Evolutionary conservation across 2,797 vertebrate species (phyloP), one percentile per base, ranked within the genome.

Genomic region (Galaxias olidus): DNA sequence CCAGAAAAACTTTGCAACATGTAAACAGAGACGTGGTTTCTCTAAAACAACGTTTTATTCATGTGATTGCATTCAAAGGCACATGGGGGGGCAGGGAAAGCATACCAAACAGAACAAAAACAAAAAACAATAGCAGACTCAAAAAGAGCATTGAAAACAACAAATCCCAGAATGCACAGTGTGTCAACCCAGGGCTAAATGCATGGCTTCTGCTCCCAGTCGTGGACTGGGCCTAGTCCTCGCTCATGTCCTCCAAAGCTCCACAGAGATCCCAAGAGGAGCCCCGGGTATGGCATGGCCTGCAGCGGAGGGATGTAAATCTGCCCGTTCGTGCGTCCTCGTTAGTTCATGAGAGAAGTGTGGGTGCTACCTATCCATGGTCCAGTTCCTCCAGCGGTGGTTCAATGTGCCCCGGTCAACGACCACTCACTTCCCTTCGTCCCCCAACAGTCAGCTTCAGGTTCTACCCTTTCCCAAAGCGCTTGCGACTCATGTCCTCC

Each of bases 401-500:
- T 56, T 65, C 74, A 15, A 70, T 61, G 73, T 76, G 61, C 77
- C 63, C 68, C 81, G 74, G 85, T 83, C 88, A 82, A 79, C 65
- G 53, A 42, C 30, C 30, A 30, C 30, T 30, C 30, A 30, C 30
- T 30, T 30, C 30, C 18, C 12, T 12, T 47, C 9, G 6, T 53
- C 60, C 41, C 47, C 49, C 30, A 30, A 47, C 61, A 61, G 20
- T n/a, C 9, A 13, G 46, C 52, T 12, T 15, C 6, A 42, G 14
- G 42, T 10, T 63, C 53, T 57, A 53, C 46, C 8, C 4, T 49
- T 45, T 15, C 7, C 4, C n/a, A 10, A 10, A 1, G 13, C 15
- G 14, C 17, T 44, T 42, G 30, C 11, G 63, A 63, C 80, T 92
- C 95, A 98, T 92, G 95, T 97, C 82, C 96, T 90, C 43, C 96